These are phyloP conservation scores for Polyploca ridens DNA, from an alignment of 2,888 invertebrate genomes.

Conservation along the genomic window DNA sequence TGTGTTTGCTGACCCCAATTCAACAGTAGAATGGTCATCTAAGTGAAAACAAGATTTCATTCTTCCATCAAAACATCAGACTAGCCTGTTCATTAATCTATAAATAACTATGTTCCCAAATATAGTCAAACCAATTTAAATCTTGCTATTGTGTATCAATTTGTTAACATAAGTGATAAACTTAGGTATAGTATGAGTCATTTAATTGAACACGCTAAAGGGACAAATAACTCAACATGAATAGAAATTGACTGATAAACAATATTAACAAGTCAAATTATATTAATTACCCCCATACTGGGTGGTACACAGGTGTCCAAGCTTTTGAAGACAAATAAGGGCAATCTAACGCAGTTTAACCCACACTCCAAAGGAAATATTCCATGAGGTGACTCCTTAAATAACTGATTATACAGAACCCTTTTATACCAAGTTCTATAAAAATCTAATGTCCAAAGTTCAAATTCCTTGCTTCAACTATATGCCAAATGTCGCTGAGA, in stretches of 20 bases:
- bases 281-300: neutral
- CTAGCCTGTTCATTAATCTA: neutral
- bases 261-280: neutral
- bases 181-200: neutral
- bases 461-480: too few relatives aligned
- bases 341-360: neutral
- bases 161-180: neutral
- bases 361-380: neutral
- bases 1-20: neutral
- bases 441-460: too few relatives aligned
- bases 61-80: neutral
- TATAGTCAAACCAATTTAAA: neutral
- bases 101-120: neutral
- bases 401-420: neutral
- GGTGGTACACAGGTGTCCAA: neutral
- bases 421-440: too few relatives aligned
- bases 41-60: neutral
- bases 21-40: neutral
- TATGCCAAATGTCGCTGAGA: too few relatives aligned
- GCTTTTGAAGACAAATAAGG: constrained; percentile 1
- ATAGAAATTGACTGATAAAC: neutral
- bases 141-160: neutral
- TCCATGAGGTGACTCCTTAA: neutral
- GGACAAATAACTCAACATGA: neutral
- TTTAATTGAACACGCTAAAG: neutral